phyloP scores from a whole-genome alignment of 2,888 invertebrate genomes.

The Macrophya annulata region DNA sequence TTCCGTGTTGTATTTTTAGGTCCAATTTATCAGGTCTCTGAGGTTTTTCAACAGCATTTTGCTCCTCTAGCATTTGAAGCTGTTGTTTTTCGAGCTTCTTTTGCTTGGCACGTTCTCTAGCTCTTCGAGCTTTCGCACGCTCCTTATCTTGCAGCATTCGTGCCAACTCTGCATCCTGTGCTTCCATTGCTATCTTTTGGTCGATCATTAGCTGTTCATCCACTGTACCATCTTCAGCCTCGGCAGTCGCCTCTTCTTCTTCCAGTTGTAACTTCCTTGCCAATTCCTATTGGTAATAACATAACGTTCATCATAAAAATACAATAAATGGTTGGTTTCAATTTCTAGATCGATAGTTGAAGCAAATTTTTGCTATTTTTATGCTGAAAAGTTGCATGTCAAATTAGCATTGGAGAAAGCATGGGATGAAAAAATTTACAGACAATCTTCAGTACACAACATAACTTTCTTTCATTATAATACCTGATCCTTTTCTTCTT shows the following conservation, averaged over 20 bases:
- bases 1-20: conserved; percentile 67
- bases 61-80: conserved; percentile 79
- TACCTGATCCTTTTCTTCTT: conserved; percentile 89
- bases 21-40: conserved; percentile 76
- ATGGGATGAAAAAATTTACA: conserved; percentile 39
- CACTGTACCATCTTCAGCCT: conserved; percentile 79
- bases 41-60: conserved; percentile 71
- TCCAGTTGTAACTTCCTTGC: conserved; percentile 89
- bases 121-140: conserved; percentile 86
- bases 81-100: conserved; percentile 80
- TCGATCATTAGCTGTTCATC: conserved; percentile 79
- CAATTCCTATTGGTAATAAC: conserved; percentile 81
- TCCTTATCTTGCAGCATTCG: conserved; percentile 89
- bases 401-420: neutral
- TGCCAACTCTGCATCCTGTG: conserved; percentile 90
- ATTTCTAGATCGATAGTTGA: too few relatives aligned
- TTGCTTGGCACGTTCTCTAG: conserved; percentile 84
- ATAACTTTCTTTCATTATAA: conserved; percentile 62
- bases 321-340: neutral
- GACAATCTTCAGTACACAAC: neutral
- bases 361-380: too few relatives aligned
- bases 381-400: too few relatives aligned
- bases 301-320: neutral
- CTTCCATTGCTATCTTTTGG: conserved; percentile 88
- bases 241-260: conserved; percentile 84